Base-by-base conservation (phyloP, 2,113 vertebrate genomes). In the Malurus alboscapulatus region DNA sequence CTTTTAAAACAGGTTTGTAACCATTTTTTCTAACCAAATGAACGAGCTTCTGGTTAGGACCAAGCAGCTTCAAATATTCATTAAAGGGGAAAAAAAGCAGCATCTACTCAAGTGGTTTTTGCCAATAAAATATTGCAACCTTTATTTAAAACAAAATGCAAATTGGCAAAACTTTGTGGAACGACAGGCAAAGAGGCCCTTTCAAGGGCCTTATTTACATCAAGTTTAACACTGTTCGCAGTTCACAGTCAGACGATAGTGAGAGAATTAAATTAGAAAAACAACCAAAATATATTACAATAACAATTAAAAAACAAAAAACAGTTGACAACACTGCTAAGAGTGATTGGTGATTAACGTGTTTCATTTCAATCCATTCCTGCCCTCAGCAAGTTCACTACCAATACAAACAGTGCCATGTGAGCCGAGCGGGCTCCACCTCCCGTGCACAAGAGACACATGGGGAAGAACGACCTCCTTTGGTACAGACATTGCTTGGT, bases 221-320 rank as follows among this genome's bases (percentile, higher is more conserved):
- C 98, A 99, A 98, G 98, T 99, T 98, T 99, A 99, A 99, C 99
- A 99, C 98, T 99, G 99, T 99, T 99, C 95, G 98, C 98, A 99
- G 98, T 99, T 99, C 99, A 99, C 99, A 99, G 99, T 99, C 98
- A 99, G 99, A 99, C 98, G 96, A 98, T 97, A 98, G 98, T 98
- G 98, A 99, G 98, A 99, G 97, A 98, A 98, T 99, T 99, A 99
- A 99, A 99, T 99, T 98, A 98, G 97, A 98, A 98, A 98, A 98
- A 98, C 98, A 98, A 98, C 95, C 97, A 96, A 98, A 98, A 98
- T 98, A 98, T 98, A 98, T 98, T 98, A 98, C 98, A 98, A 95
- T 98, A 98, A 98, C 98, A 96, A 96, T 89, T 96, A 96, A 98
- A 98, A 98, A 98, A 96, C 93, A 97, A 98, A 94, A 94, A 97